Evolutionary conservation across 1,140 invertebrate species (phyloP).

Genomic region (Phthorimaea operculella): DNA sequence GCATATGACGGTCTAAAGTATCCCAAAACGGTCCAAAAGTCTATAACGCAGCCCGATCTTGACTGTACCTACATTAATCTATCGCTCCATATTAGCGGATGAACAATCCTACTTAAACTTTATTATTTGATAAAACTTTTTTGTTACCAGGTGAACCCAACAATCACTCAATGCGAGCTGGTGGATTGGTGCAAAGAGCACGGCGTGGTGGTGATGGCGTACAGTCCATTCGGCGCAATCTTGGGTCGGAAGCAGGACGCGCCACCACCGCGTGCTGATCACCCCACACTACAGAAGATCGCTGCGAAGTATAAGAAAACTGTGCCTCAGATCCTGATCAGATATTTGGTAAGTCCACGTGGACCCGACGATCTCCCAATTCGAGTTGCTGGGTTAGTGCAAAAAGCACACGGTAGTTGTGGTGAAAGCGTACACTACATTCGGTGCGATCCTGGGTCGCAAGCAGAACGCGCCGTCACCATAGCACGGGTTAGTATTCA

Average conservation of each 20-base stretch:
- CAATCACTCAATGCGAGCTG: slow-evolving; percentile 41
- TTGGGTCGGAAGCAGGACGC: slow-evolving; percentile 38
- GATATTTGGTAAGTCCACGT: slow-evolving; percentile 46
- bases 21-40: too few species aligned
- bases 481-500: too few species aligned
- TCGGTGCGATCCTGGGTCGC: slow-evolving; percentile 42
- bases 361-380: slow-evolving; percentile 46
- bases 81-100: too few species aligned
- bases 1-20: too few species aligned
- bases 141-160: slow-evolving; percentile 38
- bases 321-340: slow-evolving; percentile 44
- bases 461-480: slow-evolving; percentile 37
- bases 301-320: slow-evolving; percentile 42
- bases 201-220: slow-evolving; percentile 43
- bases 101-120: too few species aligned
- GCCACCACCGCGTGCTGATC: slow-evolving; percentile 31
- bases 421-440: slow-evolving; percentile 47
- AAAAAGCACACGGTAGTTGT: slow-evolving; percentile 31
- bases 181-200: slow-evolving; percentile 39
- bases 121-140: too few species aligned
- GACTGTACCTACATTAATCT: too few species aligned
- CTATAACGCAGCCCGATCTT: too few species aligned
- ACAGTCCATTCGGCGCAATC: slow-evolving; percentile 46
- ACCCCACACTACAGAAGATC: slow-evolving; percentile 26
- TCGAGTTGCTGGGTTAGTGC: slow-evolving; percentile 41